Evolutionary conservation across 2,797 vertebrate species (phyloP).

Genomic region (Danio kyathit): DNA sequence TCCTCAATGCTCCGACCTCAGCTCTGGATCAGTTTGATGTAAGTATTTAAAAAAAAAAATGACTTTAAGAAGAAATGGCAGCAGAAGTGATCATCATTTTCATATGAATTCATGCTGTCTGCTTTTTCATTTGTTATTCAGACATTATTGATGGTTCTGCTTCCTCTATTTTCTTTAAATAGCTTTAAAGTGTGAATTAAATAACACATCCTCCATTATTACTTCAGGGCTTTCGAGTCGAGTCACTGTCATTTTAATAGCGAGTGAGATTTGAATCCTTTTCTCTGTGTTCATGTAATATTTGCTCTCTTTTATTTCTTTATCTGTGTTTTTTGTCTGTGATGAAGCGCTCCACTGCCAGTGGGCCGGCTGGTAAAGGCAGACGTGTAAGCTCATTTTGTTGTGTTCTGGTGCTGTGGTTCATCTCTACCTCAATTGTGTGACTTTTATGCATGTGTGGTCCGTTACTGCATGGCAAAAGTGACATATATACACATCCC

Average conservation of each 20-base stretch:
- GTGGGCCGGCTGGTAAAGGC: constrained; percentile 87
- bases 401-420: constrained; percentile 63
- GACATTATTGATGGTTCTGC: not conserved
- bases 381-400: constrained; percentile 88
- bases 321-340: constrained; percentile 40
- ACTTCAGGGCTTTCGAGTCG: not conserved
- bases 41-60: constrained; percentile 71
- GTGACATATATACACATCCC: not conserved
- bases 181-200: not conserved
- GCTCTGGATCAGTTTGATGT: constrained; percentile 97
- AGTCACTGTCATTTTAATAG: not conserved
- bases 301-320: constrained; percentile 1
- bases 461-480: constrained; percentile 45
- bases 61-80: not conserved
- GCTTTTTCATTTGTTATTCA: constrained; percentile 4
- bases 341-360: constrained; percentile 85
- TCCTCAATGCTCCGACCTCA: constrained; percentile 96
- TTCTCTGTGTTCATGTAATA: not conserved
- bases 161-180: not conserved
- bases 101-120: not conserved
- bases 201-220: not conserved
- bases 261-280: not conserved
- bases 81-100: not conserved
- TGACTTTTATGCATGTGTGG: constrained; percentile 57
- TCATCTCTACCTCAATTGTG: constrained; percentile 15